Evolutionary conservation across 2,113 vertebrate genomes (phyloP).

Genomic region (Stomatorhinus ivindoensis): DNA sequence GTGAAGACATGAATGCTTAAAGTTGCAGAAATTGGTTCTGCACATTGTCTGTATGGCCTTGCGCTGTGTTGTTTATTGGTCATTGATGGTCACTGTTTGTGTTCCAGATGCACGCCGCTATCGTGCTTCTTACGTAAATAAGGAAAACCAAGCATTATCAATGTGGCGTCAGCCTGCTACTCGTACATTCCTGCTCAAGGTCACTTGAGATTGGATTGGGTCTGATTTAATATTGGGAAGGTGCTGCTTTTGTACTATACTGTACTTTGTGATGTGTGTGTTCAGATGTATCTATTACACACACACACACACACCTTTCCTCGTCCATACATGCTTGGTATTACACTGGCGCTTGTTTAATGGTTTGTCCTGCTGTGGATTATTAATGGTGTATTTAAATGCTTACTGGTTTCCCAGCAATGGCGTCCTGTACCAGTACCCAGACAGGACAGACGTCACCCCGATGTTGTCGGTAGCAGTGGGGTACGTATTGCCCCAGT

Average conservation of each 20-base stretch:
- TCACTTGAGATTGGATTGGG: background rate
- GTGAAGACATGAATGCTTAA: background rate
- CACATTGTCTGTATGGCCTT: background rate
- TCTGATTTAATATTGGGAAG: background rate
- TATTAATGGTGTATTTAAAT: background rate
- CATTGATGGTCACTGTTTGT: background rate
- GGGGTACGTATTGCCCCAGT: slow-evolving; percentile 64
- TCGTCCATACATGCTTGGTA: background rate
- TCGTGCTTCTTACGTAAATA: background rate
- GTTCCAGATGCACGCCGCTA: background rate
- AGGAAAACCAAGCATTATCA: background rate
- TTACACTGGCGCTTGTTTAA: background rate
- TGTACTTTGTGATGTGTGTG: background rate
- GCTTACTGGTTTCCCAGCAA: slow-evolving; percentile 60
- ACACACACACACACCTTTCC: background rate
- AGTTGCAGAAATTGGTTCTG: background rate
- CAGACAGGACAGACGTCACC: slow-evolving; percentile 74
- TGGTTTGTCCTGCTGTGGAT: background rate
- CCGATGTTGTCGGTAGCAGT: slow-evolving; percentile 87
- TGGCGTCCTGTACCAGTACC: slow-evolving; percentile 82
- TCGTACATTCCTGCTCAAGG: background rate
- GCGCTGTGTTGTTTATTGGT: background rate
- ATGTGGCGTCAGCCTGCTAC: background rate
- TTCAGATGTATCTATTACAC: background rate
- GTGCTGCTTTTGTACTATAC: background rate